phyloP scores from a whole-genome alignment of 1,140 invertebrate genomes.

The Theocolax elegans region DNA sequence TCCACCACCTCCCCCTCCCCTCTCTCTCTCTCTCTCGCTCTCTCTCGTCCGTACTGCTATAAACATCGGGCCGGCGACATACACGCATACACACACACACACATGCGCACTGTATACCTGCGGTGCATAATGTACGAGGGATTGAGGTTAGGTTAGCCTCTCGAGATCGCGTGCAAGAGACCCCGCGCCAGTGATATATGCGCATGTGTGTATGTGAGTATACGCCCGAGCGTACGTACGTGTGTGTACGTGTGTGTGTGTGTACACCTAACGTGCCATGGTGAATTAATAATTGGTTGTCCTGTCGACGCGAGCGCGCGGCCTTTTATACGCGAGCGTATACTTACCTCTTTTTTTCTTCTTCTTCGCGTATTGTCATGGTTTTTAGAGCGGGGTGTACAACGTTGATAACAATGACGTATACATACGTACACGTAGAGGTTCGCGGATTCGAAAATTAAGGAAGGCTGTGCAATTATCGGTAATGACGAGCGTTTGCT shows the following conservation, averaged over 20 bases:
- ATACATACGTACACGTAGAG: too few species aligned
- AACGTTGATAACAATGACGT: too few species aligned
- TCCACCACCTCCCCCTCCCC: too few species aligned
- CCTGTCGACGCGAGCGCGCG: conserved; percentile 24
- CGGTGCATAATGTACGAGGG: conserved; percentile 21
- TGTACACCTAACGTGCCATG: conserved; percentile 5
- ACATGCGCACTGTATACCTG: conserved; percentile 11
- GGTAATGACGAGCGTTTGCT: too few species aligned
- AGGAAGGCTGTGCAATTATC: too few species aligned
- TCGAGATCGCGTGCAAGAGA: conserved; percentile 2
- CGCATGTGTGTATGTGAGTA: conserved; percentile 16
- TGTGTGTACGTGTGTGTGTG: conserved; percentile 4
- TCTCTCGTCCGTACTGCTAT: neutral
- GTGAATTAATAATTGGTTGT: conserved; percentile 45
- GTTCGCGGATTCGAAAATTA: too few species aligned
- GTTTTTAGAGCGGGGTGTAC: neutral
- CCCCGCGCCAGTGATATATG: conserved; percentile 1
- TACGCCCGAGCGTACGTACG: neutral
- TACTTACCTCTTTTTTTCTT: too few species aligned
- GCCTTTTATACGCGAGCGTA: too few species aligned
- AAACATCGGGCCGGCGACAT: conserved; percentile 28
- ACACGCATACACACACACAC: conserved; percentile 44
- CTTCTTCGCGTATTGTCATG: neutral
- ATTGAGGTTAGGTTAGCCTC: neutral
- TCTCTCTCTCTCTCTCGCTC: neutral